phyloP scores from a whole-genome alignment of 2,888 invertebrate genomes.

The Halictus ligatus region DNA sequence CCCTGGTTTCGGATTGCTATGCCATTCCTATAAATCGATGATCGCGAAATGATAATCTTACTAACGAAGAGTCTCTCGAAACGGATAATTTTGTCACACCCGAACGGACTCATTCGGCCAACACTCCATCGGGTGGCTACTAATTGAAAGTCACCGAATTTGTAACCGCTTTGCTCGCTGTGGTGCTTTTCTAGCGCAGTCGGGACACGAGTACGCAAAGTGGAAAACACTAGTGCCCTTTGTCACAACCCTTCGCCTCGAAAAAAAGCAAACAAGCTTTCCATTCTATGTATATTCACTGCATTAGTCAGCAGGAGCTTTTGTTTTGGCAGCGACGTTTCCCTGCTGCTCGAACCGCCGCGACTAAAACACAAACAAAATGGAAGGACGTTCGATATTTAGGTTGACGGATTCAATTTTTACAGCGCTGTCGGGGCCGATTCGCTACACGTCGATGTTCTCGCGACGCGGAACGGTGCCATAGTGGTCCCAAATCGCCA shows the following conservation, averaged over 20 bases:
- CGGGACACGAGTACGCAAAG: background rate
- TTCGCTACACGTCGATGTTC: background rate
- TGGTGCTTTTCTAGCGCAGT: background rate
- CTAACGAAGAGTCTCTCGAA: slow-evolving; percentile 1
- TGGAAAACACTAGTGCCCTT: background rate
- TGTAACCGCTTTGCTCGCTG: background rate
- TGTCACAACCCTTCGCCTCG: background rate
- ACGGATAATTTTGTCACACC: slow-evolving; percentile 1
- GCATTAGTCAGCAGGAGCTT: slow-evolving; percentile 27
- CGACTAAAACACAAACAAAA: slow-evolving; percentile 15
- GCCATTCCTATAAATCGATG: slow-evolving; percentile 33
- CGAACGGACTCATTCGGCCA: background rate
- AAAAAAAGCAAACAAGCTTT: slow-evolving; percentile 2
- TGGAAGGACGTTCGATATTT: slow-evolving; percentile 21
- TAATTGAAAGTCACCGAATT: slow-evolving; percentile 24
- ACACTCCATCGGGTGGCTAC: background rate
- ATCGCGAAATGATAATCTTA: slow-evolving; percentile 54
- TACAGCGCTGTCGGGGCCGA: slow-evolving; percentile 14
- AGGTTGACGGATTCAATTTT: slow-evolving; percentile 41
- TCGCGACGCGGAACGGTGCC: background rate
- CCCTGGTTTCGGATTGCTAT: slow-evolving; percentile 20
- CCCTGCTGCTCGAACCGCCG: background rate
- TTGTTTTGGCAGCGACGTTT: slow-evolving; percentile 22
- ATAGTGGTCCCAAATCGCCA: background rate
- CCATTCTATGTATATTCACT: slow-evolving; percentile 7